Conservation (phyloP, 2,797 vertebrate species). For the Pitangus sulphuratus region DNA sequence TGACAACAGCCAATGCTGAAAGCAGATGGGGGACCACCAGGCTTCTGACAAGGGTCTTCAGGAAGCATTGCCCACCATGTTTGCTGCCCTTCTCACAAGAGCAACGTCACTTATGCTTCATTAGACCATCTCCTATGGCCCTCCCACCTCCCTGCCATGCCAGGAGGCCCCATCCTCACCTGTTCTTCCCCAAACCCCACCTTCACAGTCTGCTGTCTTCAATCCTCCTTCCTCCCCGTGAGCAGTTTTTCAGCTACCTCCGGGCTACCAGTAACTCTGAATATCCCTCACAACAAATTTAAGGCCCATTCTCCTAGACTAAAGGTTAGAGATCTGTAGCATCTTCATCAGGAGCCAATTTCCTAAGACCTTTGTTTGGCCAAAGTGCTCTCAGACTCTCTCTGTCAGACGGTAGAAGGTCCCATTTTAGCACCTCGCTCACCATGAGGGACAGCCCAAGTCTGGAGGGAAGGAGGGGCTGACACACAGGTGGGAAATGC, state of each 20-base stretch:
- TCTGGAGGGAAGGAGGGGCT: accelerated
- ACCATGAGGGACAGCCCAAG: neutral
- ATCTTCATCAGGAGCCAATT: neutral
- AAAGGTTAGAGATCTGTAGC: neutral
- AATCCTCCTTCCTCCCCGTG: neutral
- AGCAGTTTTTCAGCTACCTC: neutral
- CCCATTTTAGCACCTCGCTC: neutral
- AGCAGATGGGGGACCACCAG: neutral
- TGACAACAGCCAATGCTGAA: neutral
- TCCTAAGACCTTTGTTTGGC: neutral
- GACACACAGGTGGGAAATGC: accelerated
- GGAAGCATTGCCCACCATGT: neutral
- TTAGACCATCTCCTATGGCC: neutral
- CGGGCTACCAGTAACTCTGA: accelerated
- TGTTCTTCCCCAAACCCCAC: neutral
- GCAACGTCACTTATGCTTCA: accelerated
- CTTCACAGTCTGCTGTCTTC: neutral
- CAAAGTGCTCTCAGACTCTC: accelerated
- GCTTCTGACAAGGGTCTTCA: neutral
- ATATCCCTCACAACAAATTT: neutral
- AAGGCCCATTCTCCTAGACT: neutral
- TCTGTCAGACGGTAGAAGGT: neutral
- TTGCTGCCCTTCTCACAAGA: neutral
- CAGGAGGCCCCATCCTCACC: neutral
- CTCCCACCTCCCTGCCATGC: neutral